These are phyloP conservation scores for Proctacanthus coquilletti DNA, from an alignment of 1,140 invertebrate genomes.

Conservation along the genomic window DNA sequence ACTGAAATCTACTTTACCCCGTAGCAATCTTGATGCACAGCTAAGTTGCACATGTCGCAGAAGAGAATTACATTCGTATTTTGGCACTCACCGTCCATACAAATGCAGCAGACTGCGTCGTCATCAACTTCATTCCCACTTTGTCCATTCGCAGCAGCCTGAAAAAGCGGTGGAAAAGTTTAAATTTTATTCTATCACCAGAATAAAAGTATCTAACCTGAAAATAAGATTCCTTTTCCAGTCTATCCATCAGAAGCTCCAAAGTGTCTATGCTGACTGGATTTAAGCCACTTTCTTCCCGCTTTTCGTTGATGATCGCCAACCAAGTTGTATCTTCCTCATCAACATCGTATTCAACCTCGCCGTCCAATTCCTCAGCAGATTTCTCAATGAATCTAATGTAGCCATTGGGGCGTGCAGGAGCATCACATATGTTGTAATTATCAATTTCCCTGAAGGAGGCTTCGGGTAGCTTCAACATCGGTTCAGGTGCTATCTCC, in stretches of 20 bases:
- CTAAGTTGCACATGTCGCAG: conserved; percentile 99
- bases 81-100: conserved; percentile 81
- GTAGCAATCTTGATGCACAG: conserved; percentile 98
- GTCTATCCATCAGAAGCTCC: conserved; percentile 87
- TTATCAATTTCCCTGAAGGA: conserved; percentile 61
- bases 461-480: conserved; percentile 64
- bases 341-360: conserved; percentile 95
- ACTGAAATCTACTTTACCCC: conserved; percentile 40
- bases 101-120: conserved; percentile 96
- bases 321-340: conserved; percentile 94
- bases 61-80: conserved; percentile 54
- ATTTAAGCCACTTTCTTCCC: conserved; percentile 47
- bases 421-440: conserved; percentile 65
- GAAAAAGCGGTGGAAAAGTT: not conserved
- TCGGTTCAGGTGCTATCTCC: conserved; percentile 35
- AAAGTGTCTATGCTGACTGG: conserved; percentile 72
- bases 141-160: conserved; percentile 39
- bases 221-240: conserved; percentile 97
- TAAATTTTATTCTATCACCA: not conserved
- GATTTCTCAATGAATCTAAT: conserved; percentile 89
- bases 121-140: conserved; percentile 74
- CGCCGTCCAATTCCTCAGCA: conserved; percentile 81
- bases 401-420: conserved; percentile 62
- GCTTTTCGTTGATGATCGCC: conserved; percentile 68
- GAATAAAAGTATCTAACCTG: conserved; percentile 30